Percentiles rank a stretch among this genome's conserved stretches.
Conservation (phyloP, 2,113 vertebrate genomes). For the Oncorhynchus masou region DNA sequence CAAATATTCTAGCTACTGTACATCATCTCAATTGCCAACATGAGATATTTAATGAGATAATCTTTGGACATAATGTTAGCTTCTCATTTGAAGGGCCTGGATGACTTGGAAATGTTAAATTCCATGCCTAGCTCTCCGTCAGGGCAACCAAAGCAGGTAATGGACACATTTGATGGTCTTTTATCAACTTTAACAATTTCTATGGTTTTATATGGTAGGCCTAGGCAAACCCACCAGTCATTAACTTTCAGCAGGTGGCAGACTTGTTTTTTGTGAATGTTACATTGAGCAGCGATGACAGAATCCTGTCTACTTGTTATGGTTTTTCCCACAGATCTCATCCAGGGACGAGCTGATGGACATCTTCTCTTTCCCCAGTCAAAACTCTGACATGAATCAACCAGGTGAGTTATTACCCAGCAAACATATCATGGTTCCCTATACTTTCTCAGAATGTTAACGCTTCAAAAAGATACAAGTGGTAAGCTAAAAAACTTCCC, state of each 20-base stretch:
- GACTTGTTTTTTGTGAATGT: constrained; percentile 4
- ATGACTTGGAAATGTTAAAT: constrained; percentile 29
- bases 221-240: too few relatives aligned
- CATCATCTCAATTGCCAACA: neutral
- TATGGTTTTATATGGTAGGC: too few relatives aligned
- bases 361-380: constrained; percentile 40
- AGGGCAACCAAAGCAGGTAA: constrained; percentile 31
- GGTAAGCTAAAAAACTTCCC: too few relatives aligned
- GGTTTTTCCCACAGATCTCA: constrained; percentile 30
- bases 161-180: neutral
- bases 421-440: neutral
- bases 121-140: constrained; percentile 12
- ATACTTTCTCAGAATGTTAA: neutral
- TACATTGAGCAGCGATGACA: constrained; percentile 6
- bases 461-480: too few relatives aligned
- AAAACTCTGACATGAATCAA: constrained; percentile 8
- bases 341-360: constrained; percentile 49
- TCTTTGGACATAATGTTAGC: neutral
- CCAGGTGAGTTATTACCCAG: constrained; percentile 39
- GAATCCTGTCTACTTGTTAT: constrained; percentile 33
- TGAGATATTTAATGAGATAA: neutral
- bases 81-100: constrained; percentile 26
- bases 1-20: neutral
- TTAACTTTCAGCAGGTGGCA: too few relatives aligned
- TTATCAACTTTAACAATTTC: too few relatives aligned